Evolutionary conservation across 2,113 vertebrate genomes (phyloP).

Genomic region (Morone saxatilis): DNA sequence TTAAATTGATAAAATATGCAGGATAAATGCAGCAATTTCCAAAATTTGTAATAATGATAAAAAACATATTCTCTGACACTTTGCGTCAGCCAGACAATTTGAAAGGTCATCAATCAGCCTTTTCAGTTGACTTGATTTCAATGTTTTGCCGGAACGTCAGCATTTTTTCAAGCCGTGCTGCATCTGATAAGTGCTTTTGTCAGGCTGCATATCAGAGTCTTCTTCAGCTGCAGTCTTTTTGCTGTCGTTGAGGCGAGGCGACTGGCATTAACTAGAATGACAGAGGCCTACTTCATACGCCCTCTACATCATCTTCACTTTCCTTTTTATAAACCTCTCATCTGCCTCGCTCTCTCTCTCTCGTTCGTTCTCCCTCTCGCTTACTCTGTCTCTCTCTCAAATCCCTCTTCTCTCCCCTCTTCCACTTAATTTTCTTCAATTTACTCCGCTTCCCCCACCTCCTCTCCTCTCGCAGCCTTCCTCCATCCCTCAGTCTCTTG

Average conservation of each 20-base stretch:
- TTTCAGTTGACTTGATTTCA: constrained; percentile 56
- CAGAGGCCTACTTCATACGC: constrained; percentile 72
- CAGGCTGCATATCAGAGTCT: constrained; percentile 55
- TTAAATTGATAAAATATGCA: constrained; percentile 24
- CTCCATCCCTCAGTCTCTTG: constrained; percentile 63
- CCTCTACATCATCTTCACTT: constrained; percentile 74
- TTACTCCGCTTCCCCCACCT: constrained; percentile 70
- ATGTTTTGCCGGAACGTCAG: constrained; percentile 58
- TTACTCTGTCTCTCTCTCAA: constrained; percentile 54
- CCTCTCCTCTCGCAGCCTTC: constrained; percentile 45
- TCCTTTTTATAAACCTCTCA: constrained; percentile 77
- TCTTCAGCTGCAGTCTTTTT: constrained; percentile 58
- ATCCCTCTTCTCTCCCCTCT: constrained; percentile 67
- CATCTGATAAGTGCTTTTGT: constrained; percentile 73
- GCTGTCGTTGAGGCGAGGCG: constrained; percentile 42
- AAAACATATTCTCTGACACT: constrained; percentile 49
- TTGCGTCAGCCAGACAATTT: constrained; percentile 39
- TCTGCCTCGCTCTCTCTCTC: constrained; percentile 45
- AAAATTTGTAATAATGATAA: constrained; percentile 28
- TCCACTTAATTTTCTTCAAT: constrained; percentile 79
- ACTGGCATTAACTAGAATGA: constrained; percentile 68
- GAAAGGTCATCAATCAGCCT: constrained; percentile 53
- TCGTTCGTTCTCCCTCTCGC: not conserved
- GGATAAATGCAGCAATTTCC: constrained; percentile 18
- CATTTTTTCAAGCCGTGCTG: constrained; percentile 50